Evolutionary conservation across 2,888 invertebrate species (phyloP), one percentile per base, ranked within the genome.

Genomic region (Oscheius sp.): DNA sequence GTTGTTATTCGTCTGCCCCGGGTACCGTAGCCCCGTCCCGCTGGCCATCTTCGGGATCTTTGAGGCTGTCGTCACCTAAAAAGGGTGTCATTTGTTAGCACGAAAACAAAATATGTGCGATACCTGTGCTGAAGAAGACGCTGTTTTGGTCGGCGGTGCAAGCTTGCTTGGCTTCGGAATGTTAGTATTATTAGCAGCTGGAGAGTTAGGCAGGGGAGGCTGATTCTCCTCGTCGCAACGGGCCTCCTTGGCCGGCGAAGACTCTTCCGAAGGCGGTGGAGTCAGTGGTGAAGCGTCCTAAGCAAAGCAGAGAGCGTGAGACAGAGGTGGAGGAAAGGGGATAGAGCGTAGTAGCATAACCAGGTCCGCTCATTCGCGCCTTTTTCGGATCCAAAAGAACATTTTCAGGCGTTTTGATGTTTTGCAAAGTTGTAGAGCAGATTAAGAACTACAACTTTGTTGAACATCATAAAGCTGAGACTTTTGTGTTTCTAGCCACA

Each of bases 41-140:
- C 74, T 74, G 33, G 74, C 58, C 74, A 74, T 74, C 47, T 74
- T 74, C 32, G 74, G 74, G 21, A 74, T 74, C 13, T 33, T 74
- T 21, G 58, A 48, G 21, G 42, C 60, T 21, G 51, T 9, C 29
- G 33, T 50, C 11, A 47, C 59, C 74, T 74, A 55, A 73, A 73
- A 62, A 42, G 7, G 33, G 13, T 58, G 57, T 37, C 35, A 7
- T 13, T 21, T n/a, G 60, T n/a, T 13, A 10, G 9, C 13, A 7
- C 13, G 3, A 53, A 29, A 53, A 53, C 4, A 29, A 29, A 10
- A 3, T 3, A 35, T n/a, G n/a, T 11, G 10, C 1, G 21, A 7
- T 47, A 70, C 70, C 70, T 70, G 70, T 58, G 70, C 48, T 29
- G 42, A 11, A 33, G 37, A 32, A 21, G 66, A 66, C 7, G 29